Percentiles rank a stretch among this genome's conserved stretches.
Evolutionary conservation across 2,888 invertebrate species (phyloP).

Genomic region (Pharmacophagus antenor): DNA sequence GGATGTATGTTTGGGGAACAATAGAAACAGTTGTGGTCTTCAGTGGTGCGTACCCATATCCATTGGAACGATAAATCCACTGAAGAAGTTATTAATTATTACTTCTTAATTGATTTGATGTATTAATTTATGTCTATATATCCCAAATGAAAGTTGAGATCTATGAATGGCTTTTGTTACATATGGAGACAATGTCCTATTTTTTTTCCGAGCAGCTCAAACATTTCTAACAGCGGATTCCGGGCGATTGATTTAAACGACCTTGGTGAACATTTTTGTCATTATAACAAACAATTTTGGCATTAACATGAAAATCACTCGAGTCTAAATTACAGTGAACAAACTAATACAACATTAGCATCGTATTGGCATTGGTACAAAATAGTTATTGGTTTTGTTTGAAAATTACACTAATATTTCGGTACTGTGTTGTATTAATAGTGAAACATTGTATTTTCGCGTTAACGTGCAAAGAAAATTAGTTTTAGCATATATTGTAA

Average conservation of each 20-base stretch:
- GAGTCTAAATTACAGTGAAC: conserved; percentile 13
- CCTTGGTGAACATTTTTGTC: conserved; percentile 29
- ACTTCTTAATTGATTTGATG: neutral
- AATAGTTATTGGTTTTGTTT: conserved; percentile 15
- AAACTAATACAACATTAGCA: neutral
- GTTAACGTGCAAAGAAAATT: no score
- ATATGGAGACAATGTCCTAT: neutral
- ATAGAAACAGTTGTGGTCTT: no score
- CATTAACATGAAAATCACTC: neutral
- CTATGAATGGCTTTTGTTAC: neutral
- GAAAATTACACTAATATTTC: neutral
- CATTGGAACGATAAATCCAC: no score
- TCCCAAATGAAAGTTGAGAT: no score
- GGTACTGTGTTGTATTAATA: no score
- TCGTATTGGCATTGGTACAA: conserved; percentile 22
- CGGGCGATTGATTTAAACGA: conserved; percentile 12
- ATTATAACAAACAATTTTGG: conserved; percentile 16
- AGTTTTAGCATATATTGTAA: neutral
- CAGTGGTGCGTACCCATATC: no score
- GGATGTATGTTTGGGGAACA: no score
- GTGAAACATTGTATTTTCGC: no score
- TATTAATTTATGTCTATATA: neutral
- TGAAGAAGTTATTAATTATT: neutral
- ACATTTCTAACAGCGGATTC: conserved; percentile 20
- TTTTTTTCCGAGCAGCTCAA: neutral